Evolutionary conservation across 2,797 vertebrate genomes (phyloP), one percentile per base, ranked within the genome.

Genomic region (Clarias fuscus): DNA sequence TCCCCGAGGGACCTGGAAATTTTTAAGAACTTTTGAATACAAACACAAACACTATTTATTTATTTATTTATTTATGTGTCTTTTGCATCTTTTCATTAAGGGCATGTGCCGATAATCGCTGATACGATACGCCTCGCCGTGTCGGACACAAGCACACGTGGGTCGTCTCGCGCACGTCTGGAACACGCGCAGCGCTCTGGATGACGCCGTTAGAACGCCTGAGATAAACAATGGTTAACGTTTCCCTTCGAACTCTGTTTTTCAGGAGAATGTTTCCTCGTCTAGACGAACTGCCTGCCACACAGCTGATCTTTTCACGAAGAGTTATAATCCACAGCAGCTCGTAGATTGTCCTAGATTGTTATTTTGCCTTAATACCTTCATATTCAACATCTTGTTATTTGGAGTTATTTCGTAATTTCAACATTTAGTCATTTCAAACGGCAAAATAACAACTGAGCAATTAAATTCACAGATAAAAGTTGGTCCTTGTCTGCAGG

Each of bases 1-100:
- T 92, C 97, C 2, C 93, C 93, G 33, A 96, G 97, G 91, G 98
- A 98, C 86, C 85, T 98, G 75, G 98, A 99, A 90, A 95, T 96
- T 91, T 99, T 99, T 92, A 97, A 97, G 92, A 96, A 96, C 91
- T 99, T 99, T 93, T 99, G 95, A 97, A 65, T 78, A 56, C 73
- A n/a, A 76, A 77, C 20, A 65, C 17, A 14, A n/a, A n/a, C 37
- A 53, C 56, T 33, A 30, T 81, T 48, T 48, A 48, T 48, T 48
- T 48, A 48, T 48, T 43, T 27, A 65, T 27, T 79, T 80, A 67
- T 84, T 59, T 53, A 53, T 67, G 43, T 73, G 73, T 73, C n/a
- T 83, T 77, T 83, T 76, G 85, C 85, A 76, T 86, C 79, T 82
- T 86, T 82, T 82, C 85, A 67, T 71, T 24, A 7, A 20, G 20